Evolutionary conservation across 2,113 vertebrate genomes (phyloP), one percentile per base, ranked within the genome.

Genomic region (Brachirus orientalis): DNA sequence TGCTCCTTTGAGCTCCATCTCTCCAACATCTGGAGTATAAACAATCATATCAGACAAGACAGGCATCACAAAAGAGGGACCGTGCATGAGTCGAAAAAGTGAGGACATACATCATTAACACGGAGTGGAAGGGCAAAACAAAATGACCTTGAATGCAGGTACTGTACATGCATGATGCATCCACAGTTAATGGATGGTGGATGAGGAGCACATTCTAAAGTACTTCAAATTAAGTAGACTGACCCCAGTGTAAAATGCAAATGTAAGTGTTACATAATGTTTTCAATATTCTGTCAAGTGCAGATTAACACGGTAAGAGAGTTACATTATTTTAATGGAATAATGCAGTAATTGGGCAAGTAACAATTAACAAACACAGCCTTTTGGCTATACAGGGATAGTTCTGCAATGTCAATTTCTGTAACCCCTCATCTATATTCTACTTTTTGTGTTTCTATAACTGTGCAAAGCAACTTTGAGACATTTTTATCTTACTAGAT

Each of bases 21-120:
- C 78, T 47, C 52, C 72, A 75, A 80, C 80, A 87, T 79, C 84
- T 85, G 86, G 61, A 55, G 44, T 69, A 54, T 69, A 62, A 68
- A 71, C 44, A 70, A 69, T 63, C 22, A 52, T 36, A 79, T 59
- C 63, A 76, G 35, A 77, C 46, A 46, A 46, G 35, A 16, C 53
- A 55, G 54, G 69, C 53, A 82, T 67, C 77, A 62, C 55, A 77
- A 77, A 60, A 60, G 11, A 0, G 38, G 38, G n/a, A 12, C 20
- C 46, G 70, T 40, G 47, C 60, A 45, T 69, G 65, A 46, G 28
- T n/a, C 57, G 19, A 57, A 54, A 59, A 58, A 61, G 52, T 58
- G 63, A 41, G 53, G 64, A 68, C 33, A 75, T 61, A 64, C 67
- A 52, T 72, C 46, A 71, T 64, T 77, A 66, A 45, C 64, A 52